phyloP scores from a whole-genome alignment of 2,888 invertebrate species.

The Parascotia fuliginaria region DNA sequence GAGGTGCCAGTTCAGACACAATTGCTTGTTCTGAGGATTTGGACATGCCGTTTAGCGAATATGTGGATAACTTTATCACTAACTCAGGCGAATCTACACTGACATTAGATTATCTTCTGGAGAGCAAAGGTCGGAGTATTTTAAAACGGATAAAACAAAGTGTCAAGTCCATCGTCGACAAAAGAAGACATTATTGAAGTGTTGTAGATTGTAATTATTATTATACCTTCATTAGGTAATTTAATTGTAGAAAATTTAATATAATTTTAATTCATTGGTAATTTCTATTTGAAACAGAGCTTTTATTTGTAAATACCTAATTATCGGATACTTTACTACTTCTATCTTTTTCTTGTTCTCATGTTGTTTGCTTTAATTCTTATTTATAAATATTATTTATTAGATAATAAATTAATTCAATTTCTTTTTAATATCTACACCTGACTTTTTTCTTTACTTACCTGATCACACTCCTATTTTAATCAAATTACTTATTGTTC shows the following conservation, averaged over 20 bases:
- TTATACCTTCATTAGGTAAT: no score
- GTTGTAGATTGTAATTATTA: no score
- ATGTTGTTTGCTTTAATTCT: no score
- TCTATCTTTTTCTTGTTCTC: neutral
- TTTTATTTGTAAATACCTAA: neutral
- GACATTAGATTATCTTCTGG: conserved; percentile 31
- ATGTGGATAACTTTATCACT: conserved; percentile 22
- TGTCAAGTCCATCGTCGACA: conserved; percentile 37
- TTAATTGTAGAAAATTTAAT: neutral
- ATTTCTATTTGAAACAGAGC: neutral
- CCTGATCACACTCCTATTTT: no score
- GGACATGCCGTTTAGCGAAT: conserved; percentile 13
- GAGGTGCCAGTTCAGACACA: conserved; percentile 17
- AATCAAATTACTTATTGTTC: no score
- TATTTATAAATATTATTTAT: no score
- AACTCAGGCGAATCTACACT: conserved; percentile 5
- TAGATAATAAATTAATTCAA: no score
- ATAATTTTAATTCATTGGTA: neutral
- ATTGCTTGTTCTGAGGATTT: conserved; percentile 23
- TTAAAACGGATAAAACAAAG: conserved; percentile 37
- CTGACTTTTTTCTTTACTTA: no score
- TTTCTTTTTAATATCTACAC: no score
- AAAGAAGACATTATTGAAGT: no score
- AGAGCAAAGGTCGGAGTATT: conserved; percentile 24
- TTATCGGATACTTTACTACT: neutral